Percentiles rank a stretch among this genome's conserved stretches.
These are phyloP conservation scores for Hydrolagus affinis DNA, from an alignment of 2,113 vertebrate species.

Conservation along the genomic window DNA sequence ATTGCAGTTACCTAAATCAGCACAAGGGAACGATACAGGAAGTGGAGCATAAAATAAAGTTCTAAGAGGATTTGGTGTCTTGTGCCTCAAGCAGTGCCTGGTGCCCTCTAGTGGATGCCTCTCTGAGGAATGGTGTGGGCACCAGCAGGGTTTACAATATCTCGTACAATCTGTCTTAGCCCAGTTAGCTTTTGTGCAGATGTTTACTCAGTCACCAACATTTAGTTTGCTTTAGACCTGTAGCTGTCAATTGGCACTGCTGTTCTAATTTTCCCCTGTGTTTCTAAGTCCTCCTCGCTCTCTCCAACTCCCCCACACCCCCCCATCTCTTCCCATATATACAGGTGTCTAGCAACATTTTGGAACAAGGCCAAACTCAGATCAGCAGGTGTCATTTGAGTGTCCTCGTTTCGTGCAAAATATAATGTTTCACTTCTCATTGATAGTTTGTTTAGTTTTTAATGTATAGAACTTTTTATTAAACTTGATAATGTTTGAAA, in stretches of 20 bases:
- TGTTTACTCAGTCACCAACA: constrained; percentile 7
- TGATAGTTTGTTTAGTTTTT: not conserved
- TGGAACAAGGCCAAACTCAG: not conserved
- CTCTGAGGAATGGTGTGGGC: not conserved
- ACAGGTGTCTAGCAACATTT: not conserved
- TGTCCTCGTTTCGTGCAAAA: not conserved
- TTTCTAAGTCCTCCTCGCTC: too few species aligned
- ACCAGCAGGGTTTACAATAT: not conserved
- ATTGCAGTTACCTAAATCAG: too few species aligned
- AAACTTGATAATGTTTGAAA: not conserved
- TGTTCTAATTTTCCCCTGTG: too few species aligned
- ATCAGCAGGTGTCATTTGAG: not conserved
- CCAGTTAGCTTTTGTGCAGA: not conserved
- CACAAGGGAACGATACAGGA: too few species aligned
- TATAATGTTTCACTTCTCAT: not conserved
- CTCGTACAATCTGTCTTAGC: not conserved
- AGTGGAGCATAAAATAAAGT: not conserved
- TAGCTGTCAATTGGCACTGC: not conserved
- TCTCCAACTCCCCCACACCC: too few species aligned
- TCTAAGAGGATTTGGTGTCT: not conserved
- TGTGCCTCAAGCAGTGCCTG: not conserved
- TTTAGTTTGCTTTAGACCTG: constrained; percentile 20
- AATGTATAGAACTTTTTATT: not conserved
- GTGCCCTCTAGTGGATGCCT: not conserved
- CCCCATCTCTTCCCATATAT: too few species aligned